Conservation (phyloP, 2,113 vertebrate species). For the Myiopsitta monachus region DNA sequence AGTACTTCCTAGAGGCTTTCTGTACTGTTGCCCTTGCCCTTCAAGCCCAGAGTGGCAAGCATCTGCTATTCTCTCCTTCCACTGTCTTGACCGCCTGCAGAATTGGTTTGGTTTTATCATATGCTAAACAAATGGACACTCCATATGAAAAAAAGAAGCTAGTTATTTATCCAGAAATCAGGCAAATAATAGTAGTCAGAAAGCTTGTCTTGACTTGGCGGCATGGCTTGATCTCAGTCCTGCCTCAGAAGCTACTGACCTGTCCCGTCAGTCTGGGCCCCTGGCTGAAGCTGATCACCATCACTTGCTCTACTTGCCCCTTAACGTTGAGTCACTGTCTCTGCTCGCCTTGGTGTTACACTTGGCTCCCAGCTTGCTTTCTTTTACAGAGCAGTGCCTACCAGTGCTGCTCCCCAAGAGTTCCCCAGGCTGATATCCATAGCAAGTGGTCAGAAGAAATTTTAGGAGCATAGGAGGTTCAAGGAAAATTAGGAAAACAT, state of each 20-base stretch:
- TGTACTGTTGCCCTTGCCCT: neutral
- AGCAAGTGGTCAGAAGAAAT: neutral
- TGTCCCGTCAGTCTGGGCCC: neutral
- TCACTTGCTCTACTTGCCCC: neutral
- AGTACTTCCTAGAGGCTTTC: neutral
- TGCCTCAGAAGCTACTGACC: neutral
- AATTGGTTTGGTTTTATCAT: neutral
- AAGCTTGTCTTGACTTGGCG: neutral
- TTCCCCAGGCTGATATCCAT: neutral
- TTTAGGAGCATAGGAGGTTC: neutral
- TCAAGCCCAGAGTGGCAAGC: neutral
- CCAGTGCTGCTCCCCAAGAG: accelerated
- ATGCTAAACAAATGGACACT: neutral
- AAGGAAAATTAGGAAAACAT: neutral
- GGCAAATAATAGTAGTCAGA: neutral
- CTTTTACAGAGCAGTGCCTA: neutral
- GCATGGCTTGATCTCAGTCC: neutral
- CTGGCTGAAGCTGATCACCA: neutral
- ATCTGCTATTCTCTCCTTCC: neutral
- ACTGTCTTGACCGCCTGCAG: neutral
- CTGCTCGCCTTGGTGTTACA: neutral
- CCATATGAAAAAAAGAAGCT: neutral
- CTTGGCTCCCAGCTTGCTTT: neutral
- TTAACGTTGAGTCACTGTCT: neutral
- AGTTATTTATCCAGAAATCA: neutral